These are phyloP conservation scores for Chymomyza fuscimana DNA, from an alignment of 2,888 invertebrate genomes.

Conservation along the genomic window DNA sequence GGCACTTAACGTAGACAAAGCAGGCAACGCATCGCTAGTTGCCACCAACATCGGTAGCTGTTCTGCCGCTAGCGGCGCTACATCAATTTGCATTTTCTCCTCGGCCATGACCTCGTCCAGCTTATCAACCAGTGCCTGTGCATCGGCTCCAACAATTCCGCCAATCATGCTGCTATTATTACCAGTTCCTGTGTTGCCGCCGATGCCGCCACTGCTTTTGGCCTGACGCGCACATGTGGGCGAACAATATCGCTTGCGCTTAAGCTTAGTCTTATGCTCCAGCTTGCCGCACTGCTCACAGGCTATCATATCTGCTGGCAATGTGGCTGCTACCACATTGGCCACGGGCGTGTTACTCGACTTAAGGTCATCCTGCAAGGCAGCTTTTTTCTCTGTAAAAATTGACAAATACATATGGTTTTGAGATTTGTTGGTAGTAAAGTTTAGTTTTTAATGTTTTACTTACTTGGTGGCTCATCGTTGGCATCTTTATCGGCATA, in stretches of 20 bases:
- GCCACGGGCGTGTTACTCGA: slow-evolving; percentile 17
- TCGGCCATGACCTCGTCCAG: slow-evolving; percentile 66
- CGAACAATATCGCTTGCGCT: slow-evolving; percentile 89
- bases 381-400: slow-evolving; percentile 75
- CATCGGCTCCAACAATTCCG: slow-evolving; percentile 47
- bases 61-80: slow-evolving; percentile 14
- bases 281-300: slow-evolving; percentile 89
- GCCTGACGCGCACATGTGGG: slow-evolving; percentile 83
- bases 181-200: slow-evolving; percentile 22
- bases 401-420: not conserved
- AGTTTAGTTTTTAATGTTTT: too few species aligned
- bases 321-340: slow-evolving; percentile 25
- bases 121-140: slow-evolving; percentile 55
- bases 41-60: slow-evolving; percentile 9
- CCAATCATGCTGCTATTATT: slow-evolving; percentile 36
- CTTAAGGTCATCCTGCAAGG: slow-evolving; percentile 66
- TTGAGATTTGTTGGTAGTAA: not conserved
- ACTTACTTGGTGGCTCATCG: slow-evolving; percentile 90
- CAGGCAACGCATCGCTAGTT: slow-evolving; percentile 9
- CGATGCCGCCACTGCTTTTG: slow-evolving; percentile 74
- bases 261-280: slow-evolving; percentile 84
- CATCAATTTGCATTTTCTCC: slow-evolving; percentile 65
- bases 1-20: not conserved
- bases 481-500: slow-evolving; percentile 82
- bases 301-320: slow-evolving; percentile 75